Percentiles rank a stretch among this genome's conserved stretches.
phyloP scores from a whole-genome alignment of 2,797 vertebrate genomes.

The Apodemus agrarius region DNA sequence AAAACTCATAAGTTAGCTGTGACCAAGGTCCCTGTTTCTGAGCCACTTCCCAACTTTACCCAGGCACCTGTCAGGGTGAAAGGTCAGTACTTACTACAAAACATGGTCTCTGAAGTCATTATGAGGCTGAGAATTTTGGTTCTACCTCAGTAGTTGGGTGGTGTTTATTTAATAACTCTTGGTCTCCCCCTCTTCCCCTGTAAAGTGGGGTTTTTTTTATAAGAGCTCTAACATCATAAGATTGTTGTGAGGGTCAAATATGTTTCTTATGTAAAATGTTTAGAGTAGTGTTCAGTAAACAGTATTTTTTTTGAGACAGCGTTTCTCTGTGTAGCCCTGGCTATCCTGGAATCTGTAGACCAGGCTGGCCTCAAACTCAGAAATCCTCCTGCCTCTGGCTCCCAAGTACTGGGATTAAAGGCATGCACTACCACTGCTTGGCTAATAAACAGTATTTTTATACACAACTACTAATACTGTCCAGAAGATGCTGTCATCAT shows the following conservation, averaged over 20 bases:
- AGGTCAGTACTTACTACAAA: neutral
- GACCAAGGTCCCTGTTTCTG: conserved; percentile 19
- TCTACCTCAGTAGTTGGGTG: neutral
- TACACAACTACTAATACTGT: neutral
- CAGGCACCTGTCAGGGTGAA: neutral
- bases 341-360: too few relatives aligned
- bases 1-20: conserved; percentile 25
- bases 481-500: neutral
- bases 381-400: too few relatives aligned
- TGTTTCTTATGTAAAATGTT: conserved; percentile 9
- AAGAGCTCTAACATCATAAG: neutral
- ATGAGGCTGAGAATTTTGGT: neutral
- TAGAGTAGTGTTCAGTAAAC: conserved; percentile 14
- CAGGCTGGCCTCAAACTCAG: too few relatives aligned
- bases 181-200: neutral
- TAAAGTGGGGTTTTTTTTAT: neutral
- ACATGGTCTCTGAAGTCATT: neutral
- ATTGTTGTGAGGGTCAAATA: neutral
- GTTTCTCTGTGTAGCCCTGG: too few relatives aligned
- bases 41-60: neutral
- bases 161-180: conserved; percentile 40
- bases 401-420: too few relatives aligned
- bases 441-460: conserved; percentile 9
- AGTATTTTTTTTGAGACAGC: neutral
- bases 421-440: too few relatives aligned